phyloP scores from a whole-genome alignment of 2,113 vertebrate genomes.

The Arenaria interpres region DNA sequence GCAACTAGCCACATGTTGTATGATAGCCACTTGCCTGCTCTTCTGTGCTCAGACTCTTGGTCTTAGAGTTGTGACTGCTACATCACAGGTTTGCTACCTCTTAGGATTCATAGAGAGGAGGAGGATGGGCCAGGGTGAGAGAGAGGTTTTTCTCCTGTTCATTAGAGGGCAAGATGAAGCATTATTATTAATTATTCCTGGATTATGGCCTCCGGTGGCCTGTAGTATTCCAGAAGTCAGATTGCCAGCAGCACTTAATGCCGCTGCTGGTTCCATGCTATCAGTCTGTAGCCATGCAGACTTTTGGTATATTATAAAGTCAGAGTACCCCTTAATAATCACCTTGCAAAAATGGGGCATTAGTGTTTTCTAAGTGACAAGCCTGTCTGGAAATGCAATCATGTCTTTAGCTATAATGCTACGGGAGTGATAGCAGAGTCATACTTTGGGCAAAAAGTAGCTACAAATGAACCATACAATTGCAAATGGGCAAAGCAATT shows the following conservation, averaged over 20 bases:
- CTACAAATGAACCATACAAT: slow-evolving; percentile 36
- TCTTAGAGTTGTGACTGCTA: not conserved
- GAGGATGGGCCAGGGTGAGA: not conserved
- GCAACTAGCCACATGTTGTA: fast-evolving
- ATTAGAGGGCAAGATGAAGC: slow-evolving; percentile 35
- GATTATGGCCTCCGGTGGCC: slow-evolving; percentile 16
- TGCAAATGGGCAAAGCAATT: slow-evolving; percentile 49
- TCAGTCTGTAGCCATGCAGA: slow-evolving; percentile 47
- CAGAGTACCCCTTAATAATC: slow-evolving; percentile 48
- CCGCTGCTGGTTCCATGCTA: slow-evolving; percentile 31
- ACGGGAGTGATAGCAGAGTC: not conserved
- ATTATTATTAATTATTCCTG: slow-evolving; percentile 57
- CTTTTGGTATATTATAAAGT: slow-evolving; percentile 47
- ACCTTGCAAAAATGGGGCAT: slow-evolving; percentile 48
- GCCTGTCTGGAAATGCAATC: slow-evolving; percentile 22
- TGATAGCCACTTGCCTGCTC: not conserved
- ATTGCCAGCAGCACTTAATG: slow-evolving; percentile 46
- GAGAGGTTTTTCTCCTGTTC: not conserved
- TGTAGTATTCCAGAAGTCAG: slow-evolving; percentile 40
- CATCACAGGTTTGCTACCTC: not conserved
- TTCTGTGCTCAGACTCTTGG: not conserved
- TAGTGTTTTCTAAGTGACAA: slow-evolving; percentile 60
- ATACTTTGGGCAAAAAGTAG: slow-evolving; percentile 36
- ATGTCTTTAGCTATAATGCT: slow-evolving; percentile 21
- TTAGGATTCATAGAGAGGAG: not conserved